Evolutionary conservation across 2,797 vertebrate species (phyloP).

Genomic region (Tangara arthus): DNA sequence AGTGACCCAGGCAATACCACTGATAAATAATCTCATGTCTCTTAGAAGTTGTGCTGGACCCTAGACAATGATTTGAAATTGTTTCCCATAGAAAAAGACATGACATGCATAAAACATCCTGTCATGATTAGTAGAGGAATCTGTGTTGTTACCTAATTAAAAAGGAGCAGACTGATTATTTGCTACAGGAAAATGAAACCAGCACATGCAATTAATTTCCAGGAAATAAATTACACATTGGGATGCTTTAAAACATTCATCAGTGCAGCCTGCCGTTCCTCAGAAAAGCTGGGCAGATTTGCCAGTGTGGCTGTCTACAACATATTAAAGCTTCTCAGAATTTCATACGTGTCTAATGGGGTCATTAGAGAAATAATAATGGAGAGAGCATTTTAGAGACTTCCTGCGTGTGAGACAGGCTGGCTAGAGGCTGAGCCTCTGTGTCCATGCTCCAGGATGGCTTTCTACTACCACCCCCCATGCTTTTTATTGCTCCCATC

Average conservation of each 20-base stretch:
- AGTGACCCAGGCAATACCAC: neutral
- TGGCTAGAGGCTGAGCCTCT: neutral
- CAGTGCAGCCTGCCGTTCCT: neutral
- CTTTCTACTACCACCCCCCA: neutral
- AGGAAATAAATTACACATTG: slow-evolving; percentile 55
- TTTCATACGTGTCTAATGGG: slow-evolving; percentile 23
- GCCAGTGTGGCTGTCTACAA: neutral
- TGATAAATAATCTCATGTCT: neutral
- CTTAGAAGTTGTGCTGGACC: neutral
- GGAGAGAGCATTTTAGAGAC: slow-evolving; percentile 38
- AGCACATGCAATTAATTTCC: slow-evolving; percentile 60
- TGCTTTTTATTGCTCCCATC: neutral
- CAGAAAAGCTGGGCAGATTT: slow-evolving; percentile 19
- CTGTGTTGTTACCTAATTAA: slow-evolving; percentile 53
- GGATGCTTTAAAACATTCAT: slow-evolving; percentile 48
- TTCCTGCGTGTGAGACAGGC: slow-evolving; percentile 35
- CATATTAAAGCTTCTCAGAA: slow-evolving; percentile 14
- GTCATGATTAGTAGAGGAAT: slow-evolving; percentile 21
- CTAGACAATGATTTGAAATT: neutral
- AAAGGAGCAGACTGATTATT: slow-evolving; percentile 47
- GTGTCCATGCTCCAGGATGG: neutral
- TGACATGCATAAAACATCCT: neutral
- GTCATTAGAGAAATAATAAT: slow-evolving; percentile 48
- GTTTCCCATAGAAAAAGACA: neutral
- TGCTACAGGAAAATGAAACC: slow-evolving; percentile 47